Conservation (phyloP, 2,113 vertebrate genomes). For the Oplegnathus fasciatus region DNA sequence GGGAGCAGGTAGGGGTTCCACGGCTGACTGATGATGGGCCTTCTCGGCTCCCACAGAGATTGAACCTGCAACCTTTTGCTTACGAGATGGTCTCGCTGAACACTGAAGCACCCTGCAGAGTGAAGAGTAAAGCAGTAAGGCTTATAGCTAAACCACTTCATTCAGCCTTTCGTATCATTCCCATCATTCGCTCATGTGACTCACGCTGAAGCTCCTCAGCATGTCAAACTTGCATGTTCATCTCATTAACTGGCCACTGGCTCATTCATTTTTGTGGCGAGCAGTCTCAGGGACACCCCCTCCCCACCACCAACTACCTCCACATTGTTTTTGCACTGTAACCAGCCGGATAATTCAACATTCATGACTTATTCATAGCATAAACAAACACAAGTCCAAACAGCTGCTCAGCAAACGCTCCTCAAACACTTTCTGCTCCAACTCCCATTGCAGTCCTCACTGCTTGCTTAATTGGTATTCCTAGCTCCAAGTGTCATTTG, state of each 20-base stretch:
- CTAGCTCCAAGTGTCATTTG: constrained; percentile 54
- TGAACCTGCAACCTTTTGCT: constrained; percentile 44
- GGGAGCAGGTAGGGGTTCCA: constrained; percentile 17
- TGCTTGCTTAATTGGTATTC: constrained; percentile 68
- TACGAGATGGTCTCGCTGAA: constrained; percentile 7
- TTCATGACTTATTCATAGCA: constrained; percentile 72
- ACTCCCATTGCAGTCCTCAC: constrained; percentile 10
- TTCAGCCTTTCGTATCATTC: constrained; percentile 20
- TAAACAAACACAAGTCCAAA: constrained; percentile 70
- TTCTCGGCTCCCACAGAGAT: constrained; percentile 1
- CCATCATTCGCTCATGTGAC: constrained; percentile 11
- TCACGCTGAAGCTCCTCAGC: background rate
- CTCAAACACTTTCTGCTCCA: constrained; percentile 31
- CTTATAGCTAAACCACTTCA: constrained; percentile 31
- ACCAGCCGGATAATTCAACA: constrained; percentile 47
- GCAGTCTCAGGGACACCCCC: background rate
- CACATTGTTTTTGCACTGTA: constrained; percentile 23
- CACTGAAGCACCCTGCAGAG: constrained; percentile 42
- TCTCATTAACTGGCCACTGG: background rate
- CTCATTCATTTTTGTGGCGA: background rate
- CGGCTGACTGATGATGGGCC: background rate
- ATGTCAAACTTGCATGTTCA: background rate
- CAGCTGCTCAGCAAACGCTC: constrained; percentile 57
- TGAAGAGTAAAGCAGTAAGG: constrained; percentile 6
- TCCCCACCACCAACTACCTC: background rate